Evolutionary conservation across 2,888 invertebrate species (phyloP).

Genomic region (Chrysolina oricalcia): DNA sequence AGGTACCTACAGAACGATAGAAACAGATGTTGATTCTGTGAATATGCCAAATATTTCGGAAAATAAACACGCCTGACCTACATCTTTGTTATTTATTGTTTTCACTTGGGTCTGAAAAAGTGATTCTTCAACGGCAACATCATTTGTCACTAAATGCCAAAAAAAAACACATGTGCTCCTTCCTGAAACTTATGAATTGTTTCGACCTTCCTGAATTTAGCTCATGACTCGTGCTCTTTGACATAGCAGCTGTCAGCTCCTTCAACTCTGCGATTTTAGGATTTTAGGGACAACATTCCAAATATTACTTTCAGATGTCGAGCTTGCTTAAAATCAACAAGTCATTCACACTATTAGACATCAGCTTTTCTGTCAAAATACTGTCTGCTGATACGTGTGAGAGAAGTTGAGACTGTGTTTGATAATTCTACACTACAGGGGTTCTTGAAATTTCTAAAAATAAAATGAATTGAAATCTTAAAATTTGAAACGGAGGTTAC

Average conservation of each 20-base stretch:
- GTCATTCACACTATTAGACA: background rate
- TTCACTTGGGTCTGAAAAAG: background rate
- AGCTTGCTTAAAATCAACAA: slow-evolving; percentile 1
- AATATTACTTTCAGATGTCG: slow-evolving; percentile 24
- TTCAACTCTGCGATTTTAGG: slow-evolving; percentile 1
- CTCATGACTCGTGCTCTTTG: slow-evolving; percentile 32
- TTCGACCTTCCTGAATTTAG: background rate
- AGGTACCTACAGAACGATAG: background rate
- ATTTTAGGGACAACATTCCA: slow-evolving; percentile 13
- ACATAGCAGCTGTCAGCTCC: slow-evolving; percentile 26
- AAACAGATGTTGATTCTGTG: slow-evolving; percentile 31
- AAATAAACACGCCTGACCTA: slow-evolving; percentile 26
- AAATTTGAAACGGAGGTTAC: too few relatives aligned
- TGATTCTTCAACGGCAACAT: background rate
- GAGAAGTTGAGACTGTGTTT: too few relatives aligned
- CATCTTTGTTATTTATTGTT: slow-evolving; percentile 10
- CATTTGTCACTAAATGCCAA: slow-evolving; percentile 19
- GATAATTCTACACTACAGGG: too few relatives aligned
- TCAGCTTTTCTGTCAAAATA: too few relatives aligned
- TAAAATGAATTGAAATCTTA: too few relatives aligned
- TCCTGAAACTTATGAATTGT: slow-evolving; percentile 7
- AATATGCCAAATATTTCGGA: slow-evolving; percentile 13
- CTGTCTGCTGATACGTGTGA: too few relatives aligned
- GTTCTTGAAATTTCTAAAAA: too few relatives aligned
- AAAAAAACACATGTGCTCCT: slow-evolving; percentile 18